Conservation (phyloP, 2,888 invertebrate genomes). For the Volucella bombylans region DNA sequence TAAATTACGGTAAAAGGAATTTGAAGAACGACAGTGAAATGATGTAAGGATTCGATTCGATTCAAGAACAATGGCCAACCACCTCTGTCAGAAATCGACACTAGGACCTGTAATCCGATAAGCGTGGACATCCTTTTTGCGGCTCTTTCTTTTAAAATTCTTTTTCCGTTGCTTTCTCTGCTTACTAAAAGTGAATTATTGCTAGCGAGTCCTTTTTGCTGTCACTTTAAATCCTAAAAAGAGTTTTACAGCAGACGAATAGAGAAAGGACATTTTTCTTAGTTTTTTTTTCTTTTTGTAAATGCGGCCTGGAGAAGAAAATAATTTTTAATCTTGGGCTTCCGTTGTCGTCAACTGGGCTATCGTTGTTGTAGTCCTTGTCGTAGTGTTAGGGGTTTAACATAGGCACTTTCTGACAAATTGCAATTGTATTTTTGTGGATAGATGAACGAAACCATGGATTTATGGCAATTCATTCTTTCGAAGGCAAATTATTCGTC, state of each 20-base stretch:
- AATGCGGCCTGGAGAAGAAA: conserved; percentile 21
- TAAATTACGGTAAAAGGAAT: conserved; percentile 62
- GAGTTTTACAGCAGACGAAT: conserved; percentile 38
- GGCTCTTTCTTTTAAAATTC: conserved; percentile 12
- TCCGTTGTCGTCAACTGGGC: neutral
- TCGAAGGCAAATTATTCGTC: conserved; percentile 37
- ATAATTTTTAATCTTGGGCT: conserved; percentile 47
- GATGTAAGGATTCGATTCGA: conserved; percentile 25
- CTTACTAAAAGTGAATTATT: conserved; percentile 67
- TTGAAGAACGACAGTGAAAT: conserved; percentile 45
- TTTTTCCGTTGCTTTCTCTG: conserved; percentile 24
- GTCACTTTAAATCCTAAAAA: conserved; percentile 60
- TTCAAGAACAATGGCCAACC: conserved; percentile 18
- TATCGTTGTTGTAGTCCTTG: neutral
- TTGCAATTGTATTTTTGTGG: conserved; percentile 66
- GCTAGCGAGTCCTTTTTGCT: conserved; percentile 59
- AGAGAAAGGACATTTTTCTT: no score
- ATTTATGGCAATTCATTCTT: conserved; percentile 56
- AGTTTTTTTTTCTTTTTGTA: neutral
- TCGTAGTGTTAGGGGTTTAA: conserved; percentile 5
- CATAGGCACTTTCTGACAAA: conserved; percentile 50
- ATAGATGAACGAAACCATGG: conserved; percentile 63
- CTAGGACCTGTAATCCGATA: conserved; percentile 61
- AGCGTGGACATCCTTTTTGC: conserved; percentile 52
- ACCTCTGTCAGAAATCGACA: conserved; percentile 52